Conservation (phyloP, 2,888 invertebrate genomes). For the Conistra vaccinii region DNA sequence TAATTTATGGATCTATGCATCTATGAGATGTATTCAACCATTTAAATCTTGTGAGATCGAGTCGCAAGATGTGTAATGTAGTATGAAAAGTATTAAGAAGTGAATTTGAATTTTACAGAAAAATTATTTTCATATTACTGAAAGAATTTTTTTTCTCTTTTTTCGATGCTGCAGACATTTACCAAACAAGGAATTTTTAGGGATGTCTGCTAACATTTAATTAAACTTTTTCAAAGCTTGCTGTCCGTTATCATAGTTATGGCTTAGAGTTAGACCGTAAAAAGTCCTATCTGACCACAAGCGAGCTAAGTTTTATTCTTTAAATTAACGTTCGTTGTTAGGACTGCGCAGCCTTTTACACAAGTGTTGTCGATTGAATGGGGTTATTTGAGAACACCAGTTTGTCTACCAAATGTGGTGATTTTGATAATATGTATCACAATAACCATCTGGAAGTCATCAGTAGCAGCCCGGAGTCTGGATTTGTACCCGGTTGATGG, state of each 20-base stretch:
- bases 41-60: conserved; percentile 52
- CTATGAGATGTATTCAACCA: conserved; percentile 47
- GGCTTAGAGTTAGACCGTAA: not conserved
- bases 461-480: not conserved
- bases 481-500: not conserved
- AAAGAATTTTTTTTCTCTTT: not conserved
- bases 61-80: conserved; percentile 35
- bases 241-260: not conserved
- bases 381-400: not conserved
- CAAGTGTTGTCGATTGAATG: not conserved
- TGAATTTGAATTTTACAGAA: not conserved
- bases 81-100: conserved; percentile 19
- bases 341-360: not conserved
- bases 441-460: not conserved
- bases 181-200: not conserved
- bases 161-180: not conserved
- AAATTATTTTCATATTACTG: not conserved
- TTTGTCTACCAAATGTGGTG: not conserved
- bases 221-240: not conserved
- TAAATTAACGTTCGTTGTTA: not conserved
- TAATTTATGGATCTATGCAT: conserved; percentile 61
- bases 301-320: not conserved
- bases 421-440: not conserved
- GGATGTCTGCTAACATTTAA: not conserved
- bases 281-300: not conserved